phyloP scores from a whole-genome alignment of 2,113 vertebrate genomes.

The Elephas maximus region DNA sequence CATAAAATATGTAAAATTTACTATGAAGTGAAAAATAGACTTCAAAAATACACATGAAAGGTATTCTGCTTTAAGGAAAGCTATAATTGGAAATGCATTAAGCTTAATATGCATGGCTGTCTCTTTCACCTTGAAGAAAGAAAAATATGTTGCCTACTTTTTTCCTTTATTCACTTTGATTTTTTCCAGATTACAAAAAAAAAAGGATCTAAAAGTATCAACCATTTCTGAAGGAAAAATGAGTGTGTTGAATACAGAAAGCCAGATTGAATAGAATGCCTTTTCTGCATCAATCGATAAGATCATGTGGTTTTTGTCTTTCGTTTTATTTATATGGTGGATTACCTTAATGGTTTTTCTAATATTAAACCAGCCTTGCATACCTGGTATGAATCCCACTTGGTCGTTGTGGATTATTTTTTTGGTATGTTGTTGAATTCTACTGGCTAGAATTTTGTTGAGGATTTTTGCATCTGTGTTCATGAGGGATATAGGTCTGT shows the following conservation, averaged over 20 bases:
- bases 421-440: too few species aligned
- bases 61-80: constrained; percentile 30
- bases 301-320: too few species aligned
- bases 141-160: neutral
- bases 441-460: too few species aligned
- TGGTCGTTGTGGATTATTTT: too few species aligned
- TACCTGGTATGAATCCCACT: too few species aligned
- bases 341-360: too few species aligned
- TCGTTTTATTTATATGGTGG: too few species aligned
- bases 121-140: neutral
- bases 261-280: neutral
- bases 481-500: too few species aligned
- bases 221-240: constrained; percentile 29
- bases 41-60: constrained; percentile 35
- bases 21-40: constrained; percentile 35
- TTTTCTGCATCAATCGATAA: too few species aligned
- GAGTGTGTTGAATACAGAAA: neutral
- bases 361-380: too few species aligned
- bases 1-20: constrained; percentile 34
- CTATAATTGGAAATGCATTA: constrained; percentile 31
- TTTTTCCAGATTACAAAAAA: neutral
- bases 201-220: constrained; percentile 15
- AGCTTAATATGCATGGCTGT: neutral
- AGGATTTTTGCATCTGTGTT: too few species aligned
- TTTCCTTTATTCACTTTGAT: neutral